Evolutionary conservation across 2,797 vertebrate genomes (phyloP).

Genomic region (Sebastes iracundus): DNA sequence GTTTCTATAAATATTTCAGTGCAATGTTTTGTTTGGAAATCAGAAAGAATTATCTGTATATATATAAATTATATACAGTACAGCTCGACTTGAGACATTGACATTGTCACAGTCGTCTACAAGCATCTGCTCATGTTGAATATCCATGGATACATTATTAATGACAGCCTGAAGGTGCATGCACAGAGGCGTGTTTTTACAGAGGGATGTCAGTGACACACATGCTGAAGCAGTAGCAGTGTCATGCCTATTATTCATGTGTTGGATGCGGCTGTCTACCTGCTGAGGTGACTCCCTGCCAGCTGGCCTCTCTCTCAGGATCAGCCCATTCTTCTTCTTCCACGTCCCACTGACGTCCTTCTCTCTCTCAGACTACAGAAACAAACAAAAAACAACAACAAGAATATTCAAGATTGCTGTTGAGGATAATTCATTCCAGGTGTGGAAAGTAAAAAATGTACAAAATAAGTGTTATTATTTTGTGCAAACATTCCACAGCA

Average conservation of each 20-base stretch:
- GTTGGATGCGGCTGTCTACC: conserved; percentile 54
- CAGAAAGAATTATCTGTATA: background rate
- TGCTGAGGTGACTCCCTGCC: conserved; percentile 81
- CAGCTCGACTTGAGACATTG: background rate
- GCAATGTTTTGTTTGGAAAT: conserved; percentile 3
- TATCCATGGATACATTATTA: conserved; percentile 38
- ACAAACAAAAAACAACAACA: background rate
- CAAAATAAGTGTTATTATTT: background rate
- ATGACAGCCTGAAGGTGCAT: conserved; percentile 17
- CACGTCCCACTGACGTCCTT: conserved; percentile 63
- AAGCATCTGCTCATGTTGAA: conserved; percentile 30
- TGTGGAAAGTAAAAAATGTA: background rate
- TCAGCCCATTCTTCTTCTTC: conserved; percentile 81
- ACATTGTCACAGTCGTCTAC: background rate
- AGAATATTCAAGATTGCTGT: background rate
- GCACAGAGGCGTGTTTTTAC: conserved; percentile 15
- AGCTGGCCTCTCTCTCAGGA: conserved; percentile 80
- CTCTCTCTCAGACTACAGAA: conserved; percentile 62
- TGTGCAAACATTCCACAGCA: background rate
- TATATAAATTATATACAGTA: background rate
- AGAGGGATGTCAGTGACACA: conserved; percentile 22
- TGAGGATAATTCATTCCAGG: background rate
- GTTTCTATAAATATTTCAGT: conserved; percentile 43
- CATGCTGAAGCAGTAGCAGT: background rate
- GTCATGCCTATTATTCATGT: conserved; percentile 39